Conservation (phyloP, 2,888 invertebrate genomes). For the Ichneumoninae sp. region DNA sequence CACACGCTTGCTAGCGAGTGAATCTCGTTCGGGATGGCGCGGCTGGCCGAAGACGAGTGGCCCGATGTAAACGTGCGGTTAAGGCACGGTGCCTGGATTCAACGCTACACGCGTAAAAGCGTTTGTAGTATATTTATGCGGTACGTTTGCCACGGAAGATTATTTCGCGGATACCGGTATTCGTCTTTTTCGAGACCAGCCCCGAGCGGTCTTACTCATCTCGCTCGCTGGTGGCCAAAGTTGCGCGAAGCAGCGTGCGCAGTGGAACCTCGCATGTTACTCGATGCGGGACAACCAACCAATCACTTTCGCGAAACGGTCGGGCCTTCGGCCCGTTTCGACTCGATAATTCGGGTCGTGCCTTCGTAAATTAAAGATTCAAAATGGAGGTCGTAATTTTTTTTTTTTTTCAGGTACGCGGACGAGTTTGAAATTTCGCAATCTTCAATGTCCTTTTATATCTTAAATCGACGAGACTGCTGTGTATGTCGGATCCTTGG, state of each 20-base stretch:
- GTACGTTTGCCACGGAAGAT: slow-evolving; percentile 1
- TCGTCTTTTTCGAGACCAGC: slow-evolving; percentile 43
- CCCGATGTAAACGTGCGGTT: not conserved
- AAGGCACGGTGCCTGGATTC: not conserved
- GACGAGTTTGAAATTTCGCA: not conserved
- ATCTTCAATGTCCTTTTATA: slow-evolving; percentile 2
- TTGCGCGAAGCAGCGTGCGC: not conserved
- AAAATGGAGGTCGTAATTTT: not conserved
- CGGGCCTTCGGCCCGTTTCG: too few species aligned
- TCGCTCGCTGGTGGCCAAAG: not conserved
- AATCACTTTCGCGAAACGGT: too few species aligned
- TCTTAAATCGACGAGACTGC: not conserved
- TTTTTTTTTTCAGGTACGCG: not conserved
- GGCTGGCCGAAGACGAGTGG: slow-evolving; percentile 29
- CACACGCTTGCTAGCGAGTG: slow-evolving; percentile 43
- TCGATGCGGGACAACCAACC: too few species aligned
- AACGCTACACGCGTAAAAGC: not conserved
- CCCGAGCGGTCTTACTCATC: slow-evolving; percentile 52
- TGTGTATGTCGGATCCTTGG: too few species aligned
- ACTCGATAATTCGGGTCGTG: too few species aligned
- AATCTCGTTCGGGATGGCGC: slow-evolving; percentile 4
- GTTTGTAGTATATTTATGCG: slow-evolving; percentile 35
- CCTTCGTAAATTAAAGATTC: too few species aligned
- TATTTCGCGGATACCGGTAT: slow-evolving; percentile 52
- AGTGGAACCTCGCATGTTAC: not conserved